Conservation (phyloP, 1,140 invertebrate genomes). For the Helicorthomorpha holstii region DNA sequence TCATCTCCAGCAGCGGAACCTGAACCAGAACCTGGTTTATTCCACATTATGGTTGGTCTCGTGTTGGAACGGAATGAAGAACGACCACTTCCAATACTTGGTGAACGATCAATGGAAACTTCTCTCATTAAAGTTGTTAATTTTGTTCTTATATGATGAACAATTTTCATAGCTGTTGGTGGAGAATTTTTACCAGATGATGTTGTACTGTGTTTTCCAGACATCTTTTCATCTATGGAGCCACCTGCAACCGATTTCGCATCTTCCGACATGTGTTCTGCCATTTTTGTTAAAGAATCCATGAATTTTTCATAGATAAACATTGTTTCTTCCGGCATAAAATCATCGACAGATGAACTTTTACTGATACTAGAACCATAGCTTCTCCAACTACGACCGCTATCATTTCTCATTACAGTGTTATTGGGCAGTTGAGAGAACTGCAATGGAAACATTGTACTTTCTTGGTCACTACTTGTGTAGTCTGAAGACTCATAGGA, state of each 20-base stretch:
- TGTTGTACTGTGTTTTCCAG: background rate
- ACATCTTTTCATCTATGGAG: no score
- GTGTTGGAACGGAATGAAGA: background rate
- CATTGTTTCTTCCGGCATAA: conserved; percentile 10
- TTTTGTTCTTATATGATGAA: conserved; percentile 79
- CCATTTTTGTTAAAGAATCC: conserved; percentile 28
- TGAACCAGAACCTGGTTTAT: conserved; percentile 6
- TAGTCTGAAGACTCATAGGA: conserved; percentile 80
- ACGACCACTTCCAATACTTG: conserved; percentile 17
- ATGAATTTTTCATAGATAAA: conserved; percentile 18
- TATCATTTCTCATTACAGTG: background rate
- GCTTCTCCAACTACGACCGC: conserved; percentile 43
- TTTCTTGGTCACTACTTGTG: conserved; percentile 70
- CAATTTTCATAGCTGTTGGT: conserved; percentile 73
- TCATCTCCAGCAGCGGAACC: conserved; percentile 11
- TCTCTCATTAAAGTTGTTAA: conserved; percentile 82
- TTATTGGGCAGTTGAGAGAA: conserved; percentile 30
- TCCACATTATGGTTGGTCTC: conserved; percentile 8
- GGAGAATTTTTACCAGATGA: conserved; percentile 49
- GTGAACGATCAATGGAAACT: conserved; percentile 35
- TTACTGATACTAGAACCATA: background rate
- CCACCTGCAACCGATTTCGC: background rate
- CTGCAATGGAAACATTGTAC: conserved; percentile 25
- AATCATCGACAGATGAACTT: background rate
- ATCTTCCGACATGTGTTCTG: conserved; percentile 17